phyloP scores from a whole-genome alignment of 2,113 vertebrate genomes.

The Toxotes chatareus region DNA sequence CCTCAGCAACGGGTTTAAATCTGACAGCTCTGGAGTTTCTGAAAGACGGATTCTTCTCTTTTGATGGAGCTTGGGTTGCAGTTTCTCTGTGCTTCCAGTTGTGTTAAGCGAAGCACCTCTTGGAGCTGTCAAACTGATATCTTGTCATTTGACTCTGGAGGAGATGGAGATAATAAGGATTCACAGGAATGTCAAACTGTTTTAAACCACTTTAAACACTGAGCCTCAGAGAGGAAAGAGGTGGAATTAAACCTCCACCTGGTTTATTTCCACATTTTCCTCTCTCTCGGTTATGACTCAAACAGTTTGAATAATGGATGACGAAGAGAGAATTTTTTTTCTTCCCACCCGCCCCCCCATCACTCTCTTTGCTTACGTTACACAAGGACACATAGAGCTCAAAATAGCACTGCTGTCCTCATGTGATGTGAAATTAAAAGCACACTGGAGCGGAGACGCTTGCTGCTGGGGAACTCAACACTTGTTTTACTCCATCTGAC shows the following conservation, averaged over 20 bases:
- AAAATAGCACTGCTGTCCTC: constrained; percentile 76
- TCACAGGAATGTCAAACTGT: neutral
- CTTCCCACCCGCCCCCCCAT: constrained; percentile 23
- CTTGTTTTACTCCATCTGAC: constrained; percentile 66
- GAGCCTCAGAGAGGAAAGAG: neutral
- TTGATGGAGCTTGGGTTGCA: neutral
- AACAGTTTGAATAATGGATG: constrained; percentile 78
- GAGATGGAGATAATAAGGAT: neutral
- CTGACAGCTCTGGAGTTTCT: neutral
- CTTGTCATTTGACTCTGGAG: neutral
- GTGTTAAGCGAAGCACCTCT: neutral
- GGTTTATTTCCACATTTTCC: constrained; percentile 34
- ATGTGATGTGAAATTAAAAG: constrained; percentile 71
- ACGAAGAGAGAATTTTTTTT: constrained; percentile 58
- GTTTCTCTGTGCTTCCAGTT: neutral
- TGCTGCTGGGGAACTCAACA: constrained; percentile 64
- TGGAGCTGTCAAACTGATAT: neutral
- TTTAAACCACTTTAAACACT: constrained; percentile 20
- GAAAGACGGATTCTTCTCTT: neutral
- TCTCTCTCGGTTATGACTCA: constrained; percentile 68
- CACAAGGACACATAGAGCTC: constrained; percentile 67
- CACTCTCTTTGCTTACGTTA: constrained; percentile 64
- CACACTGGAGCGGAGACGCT: constrained; percentile 71
- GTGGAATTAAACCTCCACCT: constrained; percentile 15
- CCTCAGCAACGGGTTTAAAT: neutral